Evolutionary conservation across 2,113 vertebrate genomes (phyloP).

Genomic region (Acanthisitta chloris): DNA sequence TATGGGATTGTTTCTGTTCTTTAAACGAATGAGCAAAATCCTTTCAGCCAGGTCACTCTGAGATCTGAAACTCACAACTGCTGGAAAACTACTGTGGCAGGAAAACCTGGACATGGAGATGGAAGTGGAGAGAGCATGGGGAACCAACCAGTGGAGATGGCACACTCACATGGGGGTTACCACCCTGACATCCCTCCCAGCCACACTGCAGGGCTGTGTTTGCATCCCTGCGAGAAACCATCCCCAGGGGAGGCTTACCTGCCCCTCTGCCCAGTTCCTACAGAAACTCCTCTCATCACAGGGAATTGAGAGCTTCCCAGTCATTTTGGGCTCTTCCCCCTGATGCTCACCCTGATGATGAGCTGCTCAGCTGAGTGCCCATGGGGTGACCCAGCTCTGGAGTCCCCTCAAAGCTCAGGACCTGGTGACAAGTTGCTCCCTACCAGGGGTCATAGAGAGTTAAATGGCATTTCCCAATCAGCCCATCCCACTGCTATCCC

Average conservation of each 20-base stretch:
- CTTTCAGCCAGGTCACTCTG: background rate
- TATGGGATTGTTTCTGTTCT: background rate
- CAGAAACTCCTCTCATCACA: background rate
- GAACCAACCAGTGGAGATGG: background rate
- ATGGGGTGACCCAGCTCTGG: background rate
- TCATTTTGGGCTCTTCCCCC: background rate
- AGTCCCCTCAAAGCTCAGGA: background rate
- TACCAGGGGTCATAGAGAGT: background rate
- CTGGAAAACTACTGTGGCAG: background rate
- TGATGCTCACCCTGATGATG: rapidly evolving
- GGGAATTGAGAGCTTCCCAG: background rate
- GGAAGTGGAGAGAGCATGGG: rapidly evolving
- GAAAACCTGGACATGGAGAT: background rate
- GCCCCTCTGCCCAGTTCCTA: background rate
- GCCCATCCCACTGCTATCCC: background rate
- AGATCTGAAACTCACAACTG: background rate
- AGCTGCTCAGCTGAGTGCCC: background rate
- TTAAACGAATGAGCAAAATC: background rate
- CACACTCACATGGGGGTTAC: background rate
- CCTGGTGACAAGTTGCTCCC: background rate
- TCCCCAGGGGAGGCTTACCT: background rate
- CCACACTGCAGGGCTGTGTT: rapidly evolving
- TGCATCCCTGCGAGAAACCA: rapidly evolving
- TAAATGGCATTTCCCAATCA: background rate
- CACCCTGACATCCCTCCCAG: background rate